Base-by-base conservation (phyloP, 2,888 invertebrate genomes). In the Drosophila aldrichi region DNA sequence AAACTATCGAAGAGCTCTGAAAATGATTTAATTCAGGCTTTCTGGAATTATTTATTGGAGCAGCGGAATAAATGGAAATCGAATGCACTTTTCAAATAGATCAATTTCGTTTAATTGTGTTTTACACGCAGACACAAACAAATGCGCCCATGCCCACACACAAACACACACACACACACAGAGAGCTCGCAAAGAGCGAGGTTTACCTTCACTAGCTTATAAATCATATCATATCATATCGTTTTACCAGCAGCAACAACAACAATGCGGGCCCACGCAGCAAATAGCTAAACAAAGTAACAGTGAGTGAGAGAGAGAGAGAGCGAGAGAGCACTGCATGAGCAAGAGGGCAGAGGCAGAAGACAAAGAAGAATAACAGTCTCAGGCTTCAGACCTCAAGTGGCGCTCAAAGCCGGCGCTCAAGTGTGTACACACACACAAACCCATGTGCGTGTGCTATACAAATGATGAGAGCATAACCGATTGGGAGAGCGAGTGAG, bases 181-280 rank as follows among this genome's bases (percentile, higher is more conserved):
- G 7, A 10, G 2, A 41, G 29, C 8, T 29, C 32, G 34, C 9
- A 20, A 20, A 25, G 20, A 12, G 25, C 48, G 18, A 43, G 38
- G 20, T 18, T 32, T 44, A 52, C 55, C 48, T 55, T 48, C 40
- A 8, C 29, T 16, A 1, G 34, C 25, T 34, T 38, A 48, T 40
- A 74, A 48, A 63, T 61, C 69, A 69, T 79, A 65, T 58, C 59
- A 55, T 57, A 70, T 76, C 65, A 70, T 55, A 80, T 76, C 66
- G 59, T 58, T 64, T 71, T 77, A 81, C 72, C 72, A 61, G 59
- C 61, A 25, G 6, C 25, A 25, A 25, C 25, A 75, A 74, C 67
- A 80, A 61, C 71, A 74, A 77, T 87, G 89, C 81, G 71, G 73
- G 88, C 89, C 88, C 82, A 83, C 89, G 85, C 84, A 77, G 46